Percentiles rank a stretch among this genome's conserved stretches.
Conservation (phyloP, 2,797 vertebrate species). For the Poeciliopsis turneri region DNA sequence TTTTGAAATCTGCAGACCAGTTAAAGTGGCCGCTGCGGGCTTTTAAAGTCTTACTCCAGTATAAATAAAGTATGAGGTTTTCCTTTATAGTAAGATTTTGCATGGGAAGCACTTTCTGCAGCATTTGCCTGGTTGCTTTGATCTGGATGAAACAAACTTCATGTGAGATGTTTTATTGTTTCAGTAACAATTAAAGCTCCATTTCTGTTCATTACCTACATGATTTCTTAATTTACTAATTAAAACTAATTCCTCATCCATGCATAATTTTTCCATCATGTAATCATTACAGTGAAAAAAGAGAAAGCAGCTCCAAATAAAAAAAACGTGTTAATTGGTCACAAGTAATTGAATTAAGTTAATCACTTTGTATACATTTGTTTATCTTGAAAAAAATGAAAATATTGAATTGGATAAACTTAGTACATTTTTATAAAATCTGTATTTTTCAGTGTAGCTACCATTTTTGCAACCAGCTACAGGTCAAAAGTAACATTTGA, state of each 20-base stretch:
- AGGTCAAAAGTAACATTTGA: background rate
- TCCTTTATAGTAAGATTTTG: background rate
- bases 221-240: background rate
- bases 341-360: too few relatives aligned
- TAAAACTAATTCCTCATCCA: background rate
- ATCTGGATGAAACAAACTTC: background rate
- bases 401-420: too few relatives aligned
- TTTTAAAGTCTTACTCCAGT: background rate
- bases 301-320: too few relatives aligned
- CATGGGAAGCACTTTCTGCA: constrained; percentile 15
- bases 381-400: too few relatives aligned
- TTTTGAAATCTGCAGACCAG: constrained; percentile 51
- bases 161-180: background rate
- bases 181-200: background rate
- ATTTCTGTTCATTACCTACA: background rate
- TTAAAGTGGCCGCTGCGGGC: constrained; percentile 26
- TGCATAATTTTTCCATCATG: background rate
- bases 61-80: constrained; percentile 2
- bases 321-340: too few relatives aligned
- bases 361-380: too few relatives aligned
- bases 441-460: background rate
- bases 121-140: constrained; percentile 14
- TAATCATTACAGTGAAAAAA: too few relatives aligned
- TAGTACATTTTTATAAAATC: too few relatives aligned
- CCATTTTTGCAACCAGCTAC: background rate